Evolutionary conservation across 2,888 invertebrate genomes (phyloP).

Genomic region (Dryadula phaetusa): DNA sequence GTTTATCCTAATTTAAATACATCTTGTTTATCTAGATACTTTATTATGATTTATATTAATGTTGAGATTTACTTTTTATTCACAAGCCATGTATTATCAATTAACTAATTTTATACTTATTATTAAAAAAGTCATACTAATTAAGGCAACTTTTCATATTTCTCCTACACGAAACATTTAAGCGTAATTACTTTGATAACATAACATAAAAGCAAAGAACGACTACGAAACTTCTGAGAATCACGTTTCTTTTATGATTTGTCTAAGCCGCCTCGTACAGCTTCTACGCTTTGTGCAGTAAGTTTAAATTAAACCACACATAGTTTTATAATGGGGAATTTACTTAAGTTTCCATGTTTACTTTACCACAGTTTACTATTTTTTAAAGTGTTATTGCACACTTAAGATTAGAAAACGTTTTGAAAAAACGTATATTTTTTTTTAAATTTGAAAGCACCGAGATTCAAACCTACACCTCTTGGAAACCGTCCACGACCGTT

Average conservation of each 20-base stretch:
- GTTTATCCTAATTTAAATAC: no score
- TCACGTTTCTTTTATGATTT: slow-evolving; percentile 17
- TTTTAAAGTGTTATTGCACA: no score
- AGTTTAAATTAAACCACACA: slow-evolving; percentile 9
- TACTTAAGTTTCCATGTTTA: not conserved
- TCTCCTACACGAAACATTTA: not conserved
- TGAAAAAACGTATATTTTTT: no score
- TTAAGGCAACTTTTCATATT: not conserved
- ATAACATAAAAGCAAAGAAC: not conserved
- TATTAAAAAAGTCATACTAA: not conserved
- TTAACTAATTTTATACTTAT: not conserved
- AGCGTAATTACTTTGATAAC: not conserved
- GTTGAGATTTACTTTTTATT: no score
- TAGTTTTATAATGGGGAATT: slow-evolving; percentile 1
- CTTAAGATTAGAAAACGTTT: no score
- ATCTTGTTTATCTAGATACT: no score
- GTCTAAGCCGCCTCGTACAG: slow-evolving; percentile 4
- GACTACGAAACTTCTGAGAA: not conserved
- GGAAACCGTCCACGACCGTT: no score
- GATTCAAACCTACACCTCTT: no score
- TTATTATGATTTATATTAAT: no score
- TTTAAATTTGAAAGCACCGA: no score
- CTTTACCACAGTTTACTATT: no score
- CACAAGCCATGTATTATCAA: not conserved
- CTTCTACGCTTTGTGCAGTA: slow-evolving; percentile 1